Percentiles rank a stretch among this genome's conserved stretches.
These are phyloP conservation scores for Aramus guarauna DNA, from an alignment of 2,113 vertebrate genomes.

Conservation along the genomic window DNA sequence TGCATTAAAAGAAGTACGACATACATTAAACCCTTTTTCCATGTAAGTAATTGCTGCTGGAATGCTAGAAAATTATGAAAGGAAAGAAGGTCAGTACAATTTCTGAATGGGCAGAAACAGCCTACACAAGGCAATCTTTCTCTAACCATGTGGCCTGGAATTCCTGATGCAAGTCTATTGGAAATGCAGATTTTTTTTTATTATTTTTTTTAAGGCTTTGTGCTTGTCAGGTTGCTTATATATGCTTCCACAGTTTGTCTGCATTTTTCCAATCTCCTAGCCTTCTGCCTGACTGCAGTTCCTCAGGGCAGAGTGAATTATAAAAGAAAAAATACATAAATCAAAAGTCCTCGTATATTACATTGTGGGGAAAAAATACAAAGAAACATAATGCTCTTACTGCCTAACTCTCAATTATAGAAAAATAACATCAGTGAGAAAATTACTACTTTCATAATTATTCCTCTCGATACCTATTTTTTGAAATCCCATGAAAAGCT, in stretches of 20 bases:
- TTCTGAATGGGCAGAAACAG: background rate
- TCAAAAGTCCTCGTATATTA: background rate
- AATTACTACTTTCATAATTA: conserved; percentile 6
- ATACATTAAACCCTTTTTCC: background rate
- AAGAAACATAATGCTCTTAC: background rate
- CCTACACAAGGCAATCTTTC: background rate
- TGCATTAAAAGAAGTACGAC: background rate
- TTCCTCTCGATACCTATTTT: conserved; percentile 1
- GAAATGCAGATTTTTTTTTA: background rate
- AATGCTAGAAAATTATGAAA: background rate
- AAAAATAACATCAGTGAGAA: conserved; percentile 10
- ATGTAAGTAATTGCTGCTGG: background rate
- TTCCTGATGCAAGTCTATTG: background rate
- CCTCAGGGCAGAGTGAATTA: background rate
- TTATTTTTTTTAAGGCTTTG: background rate
- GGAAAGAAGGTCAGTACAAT: background rate
- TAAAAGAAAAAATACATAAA: background rate
- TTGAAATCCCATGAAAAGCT: conserved; percentile 13
- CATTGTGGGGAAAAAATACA: background rate
- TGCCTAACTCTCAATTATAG: background rate
- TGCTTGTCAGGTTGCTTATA: background rate
- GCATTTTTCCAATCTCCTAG: background rate
- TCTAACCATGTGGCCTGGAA: background rate
- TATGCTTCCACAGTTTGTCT: background rate
- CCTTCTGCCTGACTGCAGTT: background rate